These are phyloP conservation scores for Odobenus rosmarus DNA, from an alignment of 2,113 vertebrate species.

Conservation along the genomic window DNA sequence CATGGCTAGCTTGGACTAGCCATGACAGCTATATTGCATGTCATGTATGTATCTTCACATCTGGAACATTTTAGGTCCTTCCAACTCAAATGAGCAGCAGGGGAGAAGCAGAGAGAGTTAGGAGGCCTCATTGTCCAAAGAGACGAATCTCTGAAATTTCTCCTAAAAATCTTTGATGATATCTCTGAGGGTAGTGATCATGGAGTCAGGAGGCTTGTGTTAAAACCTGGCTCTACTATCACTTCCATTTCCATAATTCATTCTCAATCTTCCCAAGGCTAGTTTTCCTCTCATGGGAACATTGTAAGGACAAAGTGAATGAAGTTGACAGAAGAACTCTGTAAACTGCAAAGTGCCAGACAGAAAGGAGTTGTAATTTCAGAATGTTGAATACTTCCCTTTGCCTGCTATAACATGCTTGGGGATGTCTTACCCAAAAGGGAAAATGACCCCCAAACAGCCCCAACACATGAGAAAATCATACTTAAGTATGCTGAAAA, in stretches of 20 bases:
- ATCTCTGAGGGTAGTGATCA: not conserved
- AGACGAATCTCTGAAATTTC: not conserved
- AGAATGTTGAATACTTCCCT: not conserved
- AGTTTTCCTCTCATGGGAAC: not conserved
- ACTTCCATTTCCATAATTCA: not conserved
- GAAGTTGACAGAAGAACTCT: not conserved
- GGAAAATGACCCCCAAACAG: not conserved
- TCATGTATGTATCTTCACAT: not conserved
- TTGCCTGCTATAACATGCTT: not conserved
- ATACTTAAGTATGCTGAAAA: constrained; percentile 4
- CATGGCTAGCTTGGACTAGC: not conserved
- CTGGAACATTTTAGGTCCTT: not conserved
- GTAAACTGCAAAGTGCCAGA: not conserved
- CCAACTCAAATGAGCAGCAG: not conserved
- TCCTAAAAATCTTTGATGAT: not conserved
- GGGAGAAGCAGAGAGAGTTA: not conserved
- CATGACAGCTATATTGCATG: not conserved
- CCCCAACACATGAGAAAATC: constrained; percentile 32
- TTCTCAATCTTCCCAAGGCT: not conserved
- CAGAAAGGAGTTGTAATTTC: not conserved
- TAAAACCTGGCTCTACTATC: not conserved
- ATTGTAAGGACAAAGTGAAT: not conserved
- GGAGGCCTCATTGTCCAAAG: constrained; percentile 17
- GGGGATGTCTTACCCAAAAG: not conserved
- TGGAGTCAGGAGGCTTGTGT: not conserved